These are phyloP conservation scores for Apomyelois bistriatella DNA, from an alignment of 2,888 invertebrate species.

Conservation along the genomic window DNA sequence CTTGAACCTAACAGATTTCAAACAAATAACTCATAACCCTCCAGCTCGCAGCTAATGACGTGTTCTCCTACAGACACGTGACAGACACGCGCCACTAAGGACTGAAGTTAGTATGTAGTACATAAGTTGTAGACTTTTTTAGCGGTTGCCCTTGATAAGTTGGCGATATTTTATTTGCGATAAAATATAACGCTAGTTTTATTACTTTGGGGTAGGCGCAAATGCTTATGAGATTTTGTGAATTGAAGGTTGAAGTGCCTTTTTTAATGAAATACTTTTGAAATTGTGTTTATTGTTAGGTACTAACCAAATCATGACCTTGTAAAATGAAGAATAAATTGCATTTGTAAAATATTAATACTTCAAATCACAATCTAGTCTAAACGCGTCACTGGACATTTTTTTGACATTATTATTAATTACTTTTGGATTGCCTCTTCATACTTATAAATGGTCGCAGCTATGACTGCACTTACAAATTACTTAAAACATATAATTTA, in stretches of 20 bases:
- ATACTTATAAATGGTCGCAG: no score
- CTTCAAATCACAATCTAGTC: no score
- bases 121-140: conserved; percentile 25
- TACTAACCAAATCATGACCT: no score
- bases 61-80: conserved; percentile 64
- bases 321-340: no score
- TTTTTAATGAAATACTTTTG: no score
- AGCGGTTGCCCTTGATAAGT: conserved; percentile 25
- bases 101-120: background rate
- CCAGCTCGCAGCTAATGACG: conserved; percentile 71
- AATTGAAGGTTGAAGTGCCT: background rate
- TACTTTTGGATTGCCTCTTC: no score
- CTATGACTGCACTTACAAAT: background rate
- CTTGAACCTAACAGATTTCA: conserved; percentile 17
- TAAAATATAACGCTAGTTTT: background rate
- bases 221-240: background rate
- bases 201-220: conserved; percentile 1
- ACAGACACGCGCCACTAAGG: conserved; percentile 54
- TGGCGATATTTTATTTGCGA: conserved; percentile 6
- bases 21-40: conserved; percentile 41
- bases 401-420: no score
- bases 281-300: no score
- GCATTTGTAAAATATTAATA: no score
- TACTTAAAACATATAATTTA: background rate
- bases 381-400: no score